Conservation (phyloP, 2,888 invertebrate species). For the Acholoe squamosa region DNA sequence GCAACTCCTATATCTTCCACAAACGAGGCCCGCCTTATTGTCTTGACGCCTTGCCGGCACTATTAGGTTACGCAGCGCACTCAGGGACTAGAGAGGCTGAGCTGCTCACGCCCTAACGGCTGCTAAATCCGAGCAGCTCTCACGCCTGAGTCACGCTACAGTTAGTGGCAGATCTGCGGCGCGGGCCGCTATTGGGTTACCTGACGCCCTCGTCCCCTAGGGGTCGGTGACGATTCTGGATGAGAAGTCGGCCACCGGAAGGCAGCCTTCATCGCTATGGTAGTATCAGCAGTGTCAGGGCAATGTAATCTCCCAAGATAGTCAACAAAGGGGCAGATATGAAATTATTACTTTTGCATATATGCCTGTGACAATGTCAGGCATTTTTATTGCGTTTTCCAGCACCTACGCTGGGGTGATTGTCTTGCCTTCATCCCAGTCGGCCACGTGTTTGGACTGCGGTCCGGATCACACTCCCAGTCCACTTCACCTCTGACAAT, state of each 20-base stretch:
- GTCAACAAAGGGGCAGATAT: neutral
- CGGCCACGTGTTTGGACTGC: neutral
- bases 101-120: neutral
- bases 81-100: neutral
- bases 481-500: conserved; percentile 11
- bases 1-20: conserved; percentile 33
- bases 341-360: neutral
- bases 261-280: neutral
- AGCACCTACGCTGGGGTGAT: conserved; percentile 1
- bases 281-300: too few relatives aligned
- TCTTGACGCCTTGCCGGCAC: neutral
- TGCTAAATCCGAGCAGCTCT: neutral
- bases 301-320: neutral
- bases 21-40: conserved; percentile 21
- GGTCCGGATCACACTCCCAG: neutral
- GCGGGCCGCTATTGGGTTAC: neutral
- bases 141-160: conserved; percentile 7
- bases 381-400: conserved; percentile 11
- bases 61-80: conserved; percentile 36
- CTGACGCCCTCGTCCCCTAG: neutral
- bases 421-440: neutral
- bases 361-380: neutral
- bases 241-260: neutral
- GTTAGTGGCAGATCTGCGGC: neutral
- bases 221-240: neutral